phyloP scores from a whole-genome alignment of 2,888 invertebrate species.

The Sialis fuliginosa region DNA sequence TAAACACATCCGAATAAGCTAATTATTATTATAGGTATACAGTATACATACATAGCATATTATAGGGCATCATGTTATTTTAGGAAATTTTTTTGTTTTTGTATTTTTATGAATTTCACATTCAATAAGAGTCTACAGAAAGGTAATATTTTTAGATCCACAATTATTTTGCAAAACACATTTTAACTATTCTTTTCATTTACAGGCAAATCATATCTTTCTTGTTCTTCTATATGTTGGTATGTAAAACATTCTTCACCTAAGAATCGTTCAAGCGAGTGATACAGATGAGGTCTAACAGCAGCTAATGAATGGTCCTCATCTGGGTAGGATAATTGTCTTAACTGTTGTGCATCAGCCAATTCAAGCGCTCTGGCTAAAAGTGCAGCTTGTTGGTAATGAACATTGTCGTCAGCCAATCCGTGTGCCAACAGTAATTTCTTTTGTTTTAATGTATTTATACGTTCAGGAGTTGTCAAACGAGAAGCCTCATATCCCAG shows the following conservation, averaged over 20 bases:
- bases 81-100: too few species aligned
- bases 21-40: too few species aligned
- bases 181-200: too few species aligned
- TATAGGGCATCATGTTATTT: too few species aligned
- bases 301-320: slow-evolving; percentile 77
- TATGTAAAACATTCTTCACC: slow-evolving; percentile 19
- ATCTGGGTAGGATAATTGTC: slow-evolving; percentile 89
- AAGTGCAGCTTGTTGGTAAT: slow-evolving; percentile 92
- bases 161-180: too few species aligned
- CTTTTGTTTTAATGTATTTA: slow-evolving; percentile 36
- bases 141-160: too few species aligned
- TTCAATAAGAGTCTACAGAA: too few species aligned
- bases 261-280: slow-evolving; percentile 73
- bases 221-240: too few species aligned
- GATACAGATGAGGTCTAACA: slow-evolving; percentile 76
- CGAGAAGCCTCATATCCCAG: slow-evolving; percentile 64
- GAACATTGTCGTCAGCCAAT: slow-evolving; percentile 89
- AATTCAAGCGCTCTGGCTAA: slow-evolving; percentile 72
- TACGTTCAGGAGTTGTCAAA: slow-evolving; percentile 37
- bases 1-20: too few species aligned
- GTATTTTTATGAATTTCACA: too few species aligned
- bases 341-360: slow-evolving; percentile 64
- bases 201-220: too few species aligned
- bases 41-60: too few species aligned
- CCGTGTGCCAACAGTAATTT: slow-evolving; percentile 86